These are phyloP conservation scores for Sebastes vulpes DNA, from an alignment of 2,797 vertebrate species.

Conservation along the genomic window DNA sequence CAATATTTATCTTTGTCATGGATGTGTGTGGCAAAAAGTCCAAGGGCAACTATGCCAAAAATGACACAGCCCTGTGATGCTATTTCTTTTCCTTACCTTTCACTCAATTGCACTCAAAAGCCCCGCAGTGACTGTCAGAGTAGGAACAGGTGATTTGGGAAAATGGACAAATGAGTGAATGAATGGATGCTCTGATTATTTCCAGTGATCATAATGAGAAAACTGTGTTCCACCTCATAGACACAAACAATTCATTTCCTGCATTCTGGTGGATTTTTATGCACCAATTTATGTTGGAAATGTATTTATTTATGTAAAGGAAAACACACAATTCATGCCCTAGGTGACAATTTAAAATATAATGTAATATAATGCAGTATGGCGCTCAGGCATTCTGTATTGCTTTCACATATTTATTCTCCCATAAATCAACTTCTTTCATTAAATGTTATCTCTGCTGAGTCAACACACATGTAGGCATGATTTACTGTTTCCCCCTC, in stretches of 20 bases:
- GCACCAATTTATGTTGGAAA: neutral
- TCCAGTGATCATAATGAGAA: slow-evolving; percentile 10
- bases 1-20: neutral
- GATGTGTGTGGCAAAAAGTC: neutral
- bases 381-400: too few species aligned
- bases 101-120: neutral
- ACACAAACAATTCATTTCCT: neutral
- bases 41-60: neutral
- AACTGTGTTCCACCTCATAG: slow-evolving; percentile 9
- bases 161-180: neutral
- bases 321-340: too few species aligned
- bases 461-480: too few species aligned
- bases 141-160: neutral
- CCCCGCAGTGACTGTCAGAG: neutral
- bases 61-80: neutral
- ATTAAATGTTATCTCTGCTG: too few species aligned
- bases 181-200: slow-evolving; percentile 11
- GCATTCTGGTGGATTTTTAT: neutral
- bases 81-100: neutral
- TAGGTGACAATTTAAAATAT: too few species aligned
- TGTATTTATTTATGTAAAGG: too few species aligned
- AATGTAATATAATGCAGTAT: too few species aligned
- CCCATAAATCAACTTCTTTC: too few species aligned
- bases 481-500: too few species aligned
- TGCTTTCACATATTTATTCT: too few species aligned